Evolutionary conservation across 2,113 vertebrate species (phyloP).

Genomic region (Neotoma lepida): DNA sequence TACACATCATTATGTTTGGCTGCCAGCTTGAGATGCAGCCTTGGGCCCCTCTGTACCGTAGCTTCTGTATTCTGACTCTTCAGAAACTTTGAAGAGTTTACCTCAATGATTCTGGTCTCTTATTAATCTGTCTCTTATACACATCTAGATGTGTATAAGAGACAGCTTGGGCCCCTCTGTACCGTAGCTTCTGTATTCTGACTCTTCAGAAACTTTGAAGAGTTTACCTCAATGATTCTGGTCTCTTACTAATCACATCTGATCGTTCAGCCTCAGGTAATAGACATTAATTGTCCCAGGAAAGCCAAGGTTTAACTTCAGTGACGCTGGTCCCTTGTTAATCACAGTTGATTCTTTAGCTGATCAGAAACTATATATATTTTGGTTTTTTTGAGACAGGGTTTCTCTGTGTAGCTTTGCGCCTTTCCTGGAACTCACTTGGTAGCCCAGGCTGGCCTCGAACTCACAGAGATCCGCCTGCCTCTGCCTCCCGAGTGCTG

Average conservation of each 20-base stretch:
- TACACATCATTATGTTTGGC: background rate
- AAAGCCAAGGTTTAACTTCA: background rate
- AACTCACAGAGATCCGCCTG: too few species aligned
- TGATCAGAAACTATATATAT: background rate
- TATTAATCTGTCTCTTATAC: too few species aligned
- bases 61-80: background rate
- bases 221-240: background rate
- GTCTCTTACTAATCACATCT: background rate
- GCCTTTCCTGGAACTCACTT: too few species aligned
- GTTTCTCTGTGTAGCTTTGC: too few species aligned
- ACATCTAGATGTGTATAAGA: too few species aligned
- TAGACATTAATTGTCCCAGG: background rate
- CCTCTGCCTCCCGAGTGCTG: too few species aligned
- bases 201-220: background rate
- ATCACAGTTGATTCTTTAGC: background rate
- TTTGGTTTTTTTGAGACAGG: too few species aligned
- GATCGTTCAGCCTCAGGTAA: background rate
- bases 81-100: background rate
- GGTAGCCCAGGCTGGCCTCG: too few species aligned
- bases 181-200: background rate
- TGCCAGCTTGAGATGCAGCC: background rate
- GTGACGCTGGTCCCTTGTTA: background rate
- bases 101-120: background rate
- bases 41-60: background rate
- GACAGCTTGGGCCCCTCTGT: background rate